phyloP scores from a whole-genome alignment of 2,113 vertebrate genomes.

The Alligator mississippiensis region DNA sequence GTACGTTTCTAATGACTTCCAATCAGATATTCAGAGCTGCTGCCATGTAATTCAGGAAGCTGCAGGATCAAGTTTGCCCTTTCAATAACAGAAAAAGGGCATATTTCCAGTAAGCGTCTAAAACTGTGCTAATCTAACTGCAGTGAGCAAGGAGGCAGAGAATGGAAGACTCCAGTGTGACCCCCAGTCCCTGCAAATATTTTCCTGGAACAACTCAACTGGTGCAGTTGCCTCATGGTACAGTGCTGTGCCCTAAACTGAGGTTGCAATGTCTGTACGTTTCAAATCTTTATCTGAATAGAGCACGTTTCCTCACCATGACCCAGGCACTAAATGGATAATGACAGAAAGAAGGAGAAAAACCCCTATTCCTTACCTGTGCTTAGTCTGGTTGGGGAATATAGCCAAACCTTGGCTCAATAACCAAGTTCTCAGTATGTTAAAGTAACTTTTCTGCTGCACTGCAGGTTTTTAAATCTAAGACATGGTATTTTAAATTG shows the following conservation, averaged over 20 bases:
- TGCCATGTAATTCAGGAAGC: conserved; percentile 3
- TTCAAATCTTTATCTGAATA: not conserved
- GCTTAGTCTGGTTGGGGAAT: not conserved
- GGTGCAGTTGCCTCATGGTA: not conserved
- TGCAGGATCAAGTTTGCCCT: not conserved
- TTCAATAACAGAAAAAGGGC: not conserved
- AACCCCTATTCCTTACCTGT: not conserved
- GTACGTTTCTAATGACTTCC: conserved; percentile 11
- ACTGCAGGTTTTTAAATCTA: not conserved
- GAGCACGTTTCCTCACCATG: not conserved
- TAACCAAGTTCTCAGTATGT: not conserved
- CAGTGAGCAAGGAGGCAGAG: not conserved
- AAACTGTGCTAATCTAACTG: not conserved
- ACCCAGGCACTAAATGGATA: not conserved
- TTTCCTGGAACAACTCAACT: not conserved
- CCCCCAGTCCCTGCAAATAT: not conserved
- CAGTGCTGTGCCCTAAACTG: not conserved
- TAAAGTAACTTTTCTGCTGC: not conserved
- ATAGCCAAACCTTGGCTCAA: not conserved
- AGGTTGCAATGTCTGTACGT: not conserved
- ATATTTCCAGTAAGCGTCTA: not conserved
- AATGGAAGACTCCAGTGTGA: not conserved
- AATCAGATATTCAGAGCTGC: conserved; percentile 2
- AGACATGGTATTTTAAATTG: not conserved
- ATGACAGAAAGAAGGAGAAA: not conserved